Conservation (phyloP, 2,888 invertebrate species). For the Sesia bembeciformis region DNA sequence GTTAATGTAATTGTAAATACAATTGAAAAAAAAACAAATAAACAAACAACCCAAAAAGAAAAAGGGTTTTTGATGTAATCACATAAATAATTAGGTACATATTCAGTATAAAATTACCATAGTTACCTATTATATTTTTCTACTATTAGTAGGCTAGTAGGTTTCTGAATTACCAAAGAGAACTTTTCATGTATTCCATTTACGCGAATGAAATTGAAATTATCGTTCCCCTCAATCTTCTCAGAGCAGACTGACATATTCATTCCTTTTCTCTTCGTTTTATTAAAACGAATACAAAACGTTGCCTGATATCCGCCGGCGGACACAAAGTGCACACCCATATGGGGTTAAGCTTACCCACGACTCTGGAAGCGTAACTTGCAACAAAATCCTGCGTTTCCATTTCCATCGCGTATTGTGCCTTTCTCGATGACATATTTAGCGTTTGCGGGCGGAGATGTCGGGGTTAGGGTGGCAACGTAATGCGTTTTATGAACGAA, state of each 20-base stretch:
- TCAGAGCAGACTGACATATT: conserved; percentile 18
- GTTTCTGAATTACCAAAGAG: no score
- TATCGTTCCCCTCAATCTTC: neutral
- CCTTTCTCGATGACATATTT: conserved; percentile 48
- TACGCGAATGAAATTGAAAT: neutral
- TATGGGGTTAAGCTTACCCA: conserved; percentile 39
- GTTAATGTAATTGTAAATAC: conserved; percentile 6
- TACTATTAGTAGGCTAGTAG: no score
- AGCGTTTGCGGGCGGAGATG: conserved; percentile 39
- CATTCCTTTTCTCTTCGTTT: conserved; percentile 32
- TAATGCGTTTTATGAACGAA: conserved; percentile 69
- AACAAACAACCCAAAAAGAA: neutral
- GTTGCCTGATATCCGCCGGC: conserved; percentile 28
- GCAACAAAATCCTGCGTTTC: conserved; percentile 55
- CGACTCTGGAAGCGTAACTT: conserved; percentile 44
- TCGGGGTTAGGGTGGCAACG: conserved; percentile 34
- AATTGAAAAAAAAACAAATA: no score
- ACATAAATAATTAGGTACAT: no score
- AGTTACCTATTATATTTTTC: no score
- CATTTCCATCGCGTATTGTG: conserved; percentile 50
- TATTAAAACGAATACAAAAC: conserved; percentile 47
- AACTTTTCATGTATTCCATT: no score
- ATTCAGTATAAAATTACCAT: no score
- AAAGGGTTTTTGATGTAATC: neutral
- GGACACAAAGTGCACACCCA: conserved; percentile 36